Evolutionary conservation across 2,797 vertebrate genomes (phyloP).

Genomic region (Molossus alvarezi): DNA sequence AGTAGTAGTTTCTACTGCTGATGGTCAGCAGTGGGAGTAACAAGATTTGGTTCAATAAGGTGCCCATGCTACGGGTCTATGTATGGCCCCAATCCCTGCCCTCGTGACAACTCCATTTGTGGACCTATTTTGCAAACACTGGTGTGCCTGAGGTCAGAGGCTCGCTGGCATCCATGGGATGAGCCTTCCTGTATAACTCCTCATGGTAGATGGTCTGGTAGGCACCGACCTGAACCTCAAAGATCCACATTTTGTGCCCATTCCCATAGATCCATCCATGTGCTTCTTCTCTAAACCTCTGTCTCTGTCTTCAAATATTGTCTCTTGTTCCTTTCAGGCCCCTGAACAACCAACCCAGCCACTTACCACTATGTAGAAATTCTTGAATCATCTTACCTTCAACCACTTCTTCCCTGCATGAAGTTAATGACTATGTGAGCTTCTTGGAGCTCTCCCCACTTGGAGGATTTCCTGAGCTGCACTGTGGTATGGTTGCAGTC

Average conservation of each 20-base stretch:
- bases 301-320: background rate
- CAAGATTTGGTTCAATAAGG: background rate
- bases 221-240: background rate
- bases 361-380: background rate
- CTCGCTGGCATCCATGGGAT: rapidly evolving
- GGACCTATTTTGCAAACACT: background rate
- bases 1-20: background rate
- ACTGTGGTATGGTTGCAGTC: background rate
- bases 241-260: background rate
- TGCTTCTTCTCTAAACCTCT: background rate
- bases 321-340: background rate
- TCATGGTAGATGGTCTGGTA: background rate
- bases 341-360: background rate
- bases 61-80: background rate
- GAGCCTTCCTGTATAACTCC: background rate
- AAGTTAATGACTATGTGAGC: background rate
- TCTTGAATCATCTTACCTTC: background rate
- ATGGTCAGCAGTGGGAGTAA: background rate
- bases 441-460: background rate
- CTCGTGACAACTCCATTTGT: background rate
- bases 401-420: background rate
- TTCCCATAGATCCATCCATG: background rate
- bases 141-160: background rate
- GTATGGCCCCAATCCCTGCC: background rate
- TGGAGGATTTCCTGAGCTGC: background rate